Conservation (phyloP, 1,140 invertebrate genomes). For the Apis dorsata region DNA sequence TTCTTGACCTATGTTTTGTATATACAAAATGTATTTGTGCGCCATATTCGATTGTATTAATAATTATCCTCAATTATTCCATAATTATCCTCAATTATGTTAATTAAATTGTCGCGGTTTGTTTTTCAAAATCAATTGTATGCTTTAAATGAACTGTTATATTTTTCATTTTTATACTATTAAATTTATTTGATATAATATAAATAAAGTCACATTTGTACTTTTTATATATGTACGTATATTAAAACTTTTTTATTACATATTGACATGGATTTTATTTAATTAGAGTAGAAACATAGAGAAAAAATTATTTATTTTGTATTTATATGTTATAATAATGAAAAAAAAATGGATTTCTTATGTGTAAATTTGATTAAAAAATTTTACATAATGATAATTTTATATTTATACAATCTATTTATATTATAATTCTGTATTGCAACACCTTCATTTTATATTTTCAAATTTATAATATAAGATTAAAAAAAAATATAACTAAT, state of each 20-base stretch:
- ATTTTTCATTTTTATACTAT: neutral
- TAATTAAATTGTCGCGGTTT: constrained; percentile 24
- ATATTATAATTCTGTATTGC: too few relatives aligned
- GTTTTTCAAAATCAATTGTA: neutral
- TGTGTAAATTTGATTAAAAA: too few relatives aligned
- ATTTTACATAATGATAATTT: too few relatives aligned
- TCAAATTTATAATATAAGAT: too few relatives aligned
- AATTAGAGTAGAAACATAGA: neutral
- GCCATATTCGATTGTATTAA: neutral
- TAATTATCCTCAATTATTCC: constrained; percentile 51
- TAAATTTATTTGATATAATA: neutral
- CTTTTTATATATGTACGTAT: too few relatives aligned
- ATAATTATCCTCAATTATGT: constrained; percentile 49
- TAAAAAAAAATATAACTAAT: too few relatives aligned
- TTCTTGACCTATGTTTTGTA: constrained; percentile 31
- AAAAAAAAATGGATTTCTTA: too few relatives aligned
- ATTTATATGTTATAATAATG: too few relatives aligned
- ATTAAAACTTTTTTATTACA: neutral
- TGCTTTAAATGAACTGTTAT: neutral
- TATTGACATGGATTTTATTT: too few relatives aligned
- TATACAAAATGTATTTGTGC: constrained; percentile 32
- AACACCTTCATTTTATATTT: too few relatives aligned
- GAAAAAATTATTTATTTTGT: too few relatives aligned
- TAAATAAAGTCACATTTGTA: neutral
- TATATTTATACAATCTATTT: too few relatives aligned